phyloP scores from a whole-genome alignment of 2,113 vertebrate species.

The Xiphias gladius region DNA sequence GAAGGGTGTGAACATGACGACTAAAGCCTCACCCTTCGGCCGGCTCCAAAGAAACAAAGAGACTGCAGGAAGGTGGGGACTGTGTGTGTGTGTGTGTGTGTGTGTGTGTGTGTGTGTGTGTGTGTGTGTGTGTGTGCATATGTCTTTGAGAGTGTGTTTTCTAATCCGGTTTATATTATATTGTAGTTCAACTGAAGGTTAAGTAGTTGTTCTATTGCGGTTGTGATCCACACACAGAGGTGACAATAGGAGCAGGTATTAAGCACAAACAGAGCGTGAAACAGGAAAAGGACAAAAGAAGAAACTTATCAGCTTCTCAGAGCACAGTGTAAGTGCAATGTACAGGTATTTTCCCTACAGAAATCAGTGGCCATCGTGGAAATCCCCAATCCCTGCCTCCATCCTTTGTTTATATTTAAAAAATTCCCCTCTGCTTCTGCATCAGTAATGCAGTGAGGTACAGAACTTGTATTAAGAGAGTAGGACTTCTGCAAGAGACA shows the following conservation, averaged over 20 bases:
- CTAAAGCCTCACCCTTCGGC: constrained; percentile 64
- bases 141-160: constrained; percentile 59
- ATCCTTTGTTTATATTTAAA: constrained; percentile 5
- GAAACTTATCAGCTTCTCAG: background rate
- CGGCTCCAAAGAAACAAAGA: constrained; percentile 72
- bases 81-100: constrained; percentile 38
- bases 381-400: constrained; percentile 8
- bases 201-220: constrained; percentile 63
- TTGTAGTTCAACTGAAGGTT: constrained; percentile 73
- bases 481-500: background rate
- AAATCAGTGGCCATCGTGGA: constrained; percentile 14
- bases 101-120: constrained; percentile 36
- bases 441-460: background rate
- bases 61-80: constrained; percentile 54
- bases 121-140: background rate
- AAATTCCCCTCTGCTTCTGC: background rate
- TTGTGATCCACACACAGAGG: constrained; percentile 38
- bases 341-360: constrained; percentile 27
- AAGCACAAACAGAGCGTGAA: constrained; percentile 41
- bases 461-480: background rate
- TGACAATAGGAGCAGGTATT: constrained; percentile 35
- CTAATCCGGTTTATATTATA: constrained; percentile 71
- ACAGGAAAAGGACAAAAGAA: constrained; percentile 21
- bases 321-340: background rate
- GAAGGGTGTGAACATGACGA: constrained; percentile 77